phyloP scores from a whole-genome alignment of 2,113 vertebrate species.

The Entosphenus tridentatus region DNA sequence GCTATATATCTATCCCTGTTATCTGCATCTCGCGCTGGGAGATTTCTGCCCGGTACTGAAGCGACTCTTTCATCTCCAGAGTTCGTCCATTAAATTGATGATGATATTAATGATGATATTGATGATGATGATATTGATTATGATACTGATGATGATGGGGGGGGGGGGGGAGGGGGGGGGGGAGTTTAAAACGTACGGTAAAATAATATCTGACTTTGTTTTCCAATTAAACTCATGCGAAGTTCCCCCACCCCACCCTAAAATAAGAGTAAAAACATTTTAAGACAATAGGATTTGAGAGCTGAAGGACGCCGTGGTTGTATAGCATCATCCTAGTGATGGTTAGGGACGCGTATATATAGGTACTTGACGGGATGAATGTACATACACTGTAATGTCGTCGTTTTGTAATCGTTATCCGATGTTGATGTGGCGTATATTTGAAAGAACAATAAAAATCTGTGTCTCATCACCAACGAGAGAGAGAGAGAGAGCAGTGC shows the following conservation, averaged over 20 bases:
- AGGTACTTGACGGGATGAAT: constrained; percentile 1
- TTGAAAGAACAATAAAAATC: constrained; percentile 5
- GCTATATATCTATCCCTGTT: too few species aligned
- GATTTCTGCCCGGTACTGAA: too few species aligned
- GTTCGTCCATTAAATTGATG: too few species aligned
- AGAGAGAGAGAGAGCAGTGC: not conserved
- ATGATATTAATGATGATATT: too few species aligned
- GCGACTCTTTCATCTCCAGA: too few species aligned
- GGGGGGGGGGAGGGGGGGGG: too few species aligned
- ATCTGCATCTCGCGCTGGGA: too few species aligned
- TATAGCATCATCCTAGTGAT: not conserved
- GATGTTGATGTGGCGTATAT: constrained; percentile 2
- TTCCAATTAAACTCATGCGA: not conserved
- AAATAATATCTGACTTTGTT: not conserved
- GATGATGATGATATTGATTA: too few species aligned
- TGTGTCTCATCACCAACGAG: constrained; percentile 4
- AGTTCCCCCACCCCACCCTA: not conserved
- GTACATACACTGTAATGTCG: constrained; percentile 2
- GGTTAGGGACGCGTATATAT: not conserved
- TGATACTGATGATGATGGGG: too few species aligned
- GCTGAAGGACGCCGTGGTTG: not conserved
- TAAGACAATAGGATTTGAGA: not conserved
- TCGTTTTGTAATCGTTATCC: constrained; percentile 3
- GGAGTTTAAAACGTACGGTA: too few species aligned
- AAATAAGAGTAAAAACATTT: not conserved